Evolutionary conservation across 2,113 vertebrate species (phyloP).

Genomic region (Ceyx cyanopectus): DNA sequence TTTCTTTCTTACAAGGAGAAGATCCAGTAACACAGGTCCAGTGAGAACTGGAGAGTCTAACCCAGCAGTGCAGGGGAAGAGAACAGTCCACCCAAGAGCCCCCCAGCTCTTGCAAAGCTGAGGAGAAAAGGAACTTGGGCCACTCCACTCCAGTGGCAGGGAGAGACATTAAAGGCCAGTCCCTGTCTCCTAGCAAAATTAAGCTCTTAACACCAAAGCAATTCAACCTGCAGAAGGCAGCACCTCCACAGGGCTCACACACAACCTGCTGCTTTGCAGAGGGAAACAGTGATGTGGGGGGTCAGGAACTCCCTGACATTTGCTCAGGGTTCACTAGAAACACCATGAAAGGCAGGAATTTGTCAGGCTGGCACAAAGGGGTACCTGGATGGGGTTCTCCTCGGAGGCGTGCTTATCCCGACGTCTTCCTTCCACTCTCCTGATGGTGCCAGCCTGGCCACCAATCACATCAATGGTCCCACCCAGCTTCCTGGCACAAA

Average conservation of each 20-base stretch:
- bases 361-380: not conserved
- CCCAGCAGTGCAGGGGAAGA: not conserved
- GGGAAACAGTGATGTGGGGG: not conserved
- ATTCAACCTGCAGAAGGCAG: not conserved
- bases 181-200: not conserved
- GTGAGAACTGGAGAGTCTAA: not conserved
- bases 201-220: not conserved
- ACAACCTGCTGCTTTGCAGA: not conserved
- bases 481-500: conserved; percentile 75
- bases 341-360: not conserved
- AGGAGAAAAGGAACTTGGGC: not conserved
- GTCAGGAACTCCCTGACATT: not conserved
- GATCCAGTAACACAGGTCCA: not conserved
- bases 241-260: fast-evolving
- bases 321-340: not conserved
- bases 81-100: fast-evolving
- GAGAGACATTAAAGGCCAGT: not conserved
- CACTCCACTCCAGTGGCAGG: not conserved
- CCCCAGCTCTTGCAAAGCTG: not conserved
- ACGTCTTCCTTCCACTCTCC: conserved; percentile 74
- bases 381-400: conserved; percentile 76
- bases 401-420: conserved; percentile 75
- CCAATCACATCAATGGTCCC: conserved; percentile 78
- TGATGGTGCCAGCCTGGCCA: conserved; percentile 76
- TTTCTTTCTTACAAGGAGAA: not conserved